phyloP scores from a whole-genome alignment of 2,113 vertebrate species.

The Onychorhynchus coronatus region DNA sequence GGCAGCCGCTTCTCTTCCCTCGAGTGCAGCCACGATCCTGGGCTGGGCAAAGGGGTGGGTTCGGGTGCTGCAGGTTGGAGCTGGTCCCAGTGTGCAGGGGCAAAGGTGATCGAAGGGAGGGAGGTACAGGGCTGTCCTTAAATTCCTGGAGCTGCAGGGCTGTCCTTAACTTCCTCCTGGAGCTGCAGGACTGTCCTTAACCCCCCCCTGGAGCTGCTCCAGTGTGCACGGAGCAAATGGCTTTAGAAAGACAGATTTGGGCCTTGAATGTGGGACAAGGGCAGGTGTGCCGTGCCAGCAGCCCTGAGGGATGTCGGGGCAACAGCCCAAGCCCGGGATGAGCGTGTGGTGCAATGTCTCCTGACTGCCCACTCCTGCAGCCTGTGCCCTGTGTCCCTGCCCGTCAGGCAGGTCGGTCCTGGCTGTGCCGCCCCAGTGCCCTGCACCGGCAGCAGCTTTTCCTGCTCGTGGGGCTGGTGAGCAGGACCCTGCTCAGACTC shows the following conservation, averaged over 20 bases:
- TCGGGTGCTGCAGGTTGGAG: background rate
- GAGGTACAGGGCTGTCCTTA: background rate
- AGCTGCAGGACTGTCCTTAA: background rate
- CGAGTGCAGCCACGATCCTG: rapidly evolving
- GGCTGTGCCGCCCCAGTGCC: background rate
- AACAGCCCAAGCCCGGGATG: background rate
- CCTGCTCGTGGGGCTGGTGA: rapidly evolving
- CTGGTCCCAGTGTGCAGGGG: background rate
- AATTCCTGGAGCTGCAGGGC: background rate
- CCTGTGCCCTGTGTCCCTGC: background rate
- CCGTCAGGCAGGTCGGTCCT: background rate
- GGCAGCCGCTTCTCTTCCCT: background rate
- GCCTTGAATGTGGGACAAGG: too few relatives aligned
- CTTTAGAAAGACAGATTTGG: background rate
- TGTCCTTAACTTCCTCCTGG: too few relatives aligned
- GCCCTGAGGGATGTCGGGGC: background rate
- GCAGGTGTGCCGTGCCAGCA: rapidly evolving
- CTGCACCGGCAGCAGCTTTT: background rate
- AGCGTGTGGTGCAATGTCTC: background rate
- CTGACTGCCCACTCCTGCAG: rapidly evolving
- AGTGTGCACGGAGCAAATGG: background rate
- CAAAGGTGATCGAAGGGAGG: background rate
- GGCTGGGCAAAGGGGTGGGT: background rate
- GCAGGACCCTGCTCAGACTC: background rate
- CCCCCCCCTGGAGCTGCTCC: background rate